Base-by-base conservation (phyloP, 2,113 vertebrate species). In the Haliaeetus leucogaster region DNA sequence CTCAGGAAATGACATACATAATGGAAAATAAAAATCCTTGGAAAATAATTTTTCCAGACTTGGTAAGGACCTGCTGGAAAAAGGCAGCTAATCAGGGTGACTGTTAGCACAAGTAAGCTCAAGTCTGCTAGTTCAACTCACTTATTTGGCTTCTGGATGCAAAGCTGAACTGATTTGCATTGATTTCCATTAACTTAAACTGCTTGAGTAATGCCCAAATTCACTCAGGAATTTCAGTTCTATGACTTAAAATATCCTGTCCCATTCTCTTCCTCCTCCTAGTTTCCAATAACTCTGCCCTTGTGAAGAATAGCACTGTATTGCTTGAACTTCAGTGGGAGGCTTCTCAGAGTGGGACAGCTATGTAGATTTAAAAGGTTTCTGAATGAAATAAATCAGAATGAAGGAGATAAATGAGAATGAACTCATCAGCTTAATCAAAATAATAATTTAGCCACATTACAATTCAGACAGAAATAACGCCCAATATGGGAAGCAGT, bases 401-500 rank as follows among this genome's bases (percentile, higher is more conserved):
- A 73, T 61, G 38, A 77, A 68, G 13, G 55, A 80, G 45, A 71
- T 36, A 87, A 92, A 91, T 63, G 56, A 89, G 59, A 63, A 25
- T 48, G 11, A 93, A 72, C 68, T 82, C 70, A 82, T 95, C 68
- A 68, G 29, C 68, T 86, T 91, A 95, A 96, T 72, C 73, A 92
- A 91, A 95, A 89, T 47, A 95, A 82, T 45, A 67, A 92, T 92
- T 96, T 84, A 86, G 40, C 61, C 73, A 65, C 65, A 67, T 76
- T 79, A 79, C 63, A 79, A 45, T 26, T 93, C 68, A 86, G 76
- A 81, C 59, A 93, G 80, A 79, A 92, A 56, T 53, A 89, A 93
- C 1, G 0, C 27, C 47, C 80, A 50, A 20, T 61, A 82, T 58
- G 66, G 56, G 65, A 84, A 72, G 77, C 34, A 43, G 29, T 48